Evolutionary conservation across 2,888 invertebrate species (phyloP), one percentile per base, ranked within the genome.

Genomic region (Podabrus alpinus): DNA sequence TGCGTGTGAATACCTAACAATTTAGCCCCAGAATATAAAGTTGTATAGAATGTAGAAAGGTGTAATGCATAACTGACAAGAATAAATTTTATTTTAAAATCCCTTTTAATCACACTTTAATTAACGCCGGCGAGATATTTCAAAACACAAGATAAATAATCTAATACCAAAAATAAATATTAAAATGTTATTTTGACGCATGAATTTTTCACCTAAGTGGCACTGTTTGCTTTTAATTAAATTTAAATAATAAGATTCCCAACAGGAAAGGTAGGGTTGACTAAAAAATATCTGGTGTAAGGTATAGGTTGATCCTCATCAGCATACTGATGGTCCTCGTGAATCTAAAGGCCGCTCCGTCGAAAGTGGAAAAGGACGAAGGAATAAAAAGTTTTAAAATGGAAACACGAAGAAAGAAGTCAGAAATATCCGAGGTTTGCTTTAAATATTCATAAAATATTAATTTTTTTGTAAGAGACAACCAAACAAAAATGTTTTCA

Each of bases 141-240:
- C 71, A 68, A 62, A 68, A 21, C 29, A 61, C 60, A 74, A 59
- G 74, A 74, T 75, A 75, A 75, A 75, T 75, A 75, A 75, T 75
- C 67, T 75, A 75, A 75, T 75, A 69, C 72, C 75, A 72, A 75
- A 75, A 75, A 75, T 75, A 75, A 60, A 75, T 72, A 75, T 68
- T 69, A 69, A 72, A 72, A 69, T 72, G 68, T 72, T 72, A 72
- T 75, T 69, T 67, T 69, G 72, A 69, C 68, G 29, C 66, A 66
- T 64, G 15, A 60, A 68, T 66, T 72, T 72, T 69, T 69, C 66
- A 64, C 60, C 72, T 61, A 60, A 16, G 62, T 66, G 70, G 70
- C 74, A 66, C 61, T 70, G 70, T 70, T 70, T 45, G 74, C 70
- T 74, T 74, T 74, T 74, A 74, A 74, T 74, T 74, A 74, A 74